Base-by-base conservation (phyloP, 1,140 invertebrate genomes). In the Rhagoletis zephyria region DNA sequence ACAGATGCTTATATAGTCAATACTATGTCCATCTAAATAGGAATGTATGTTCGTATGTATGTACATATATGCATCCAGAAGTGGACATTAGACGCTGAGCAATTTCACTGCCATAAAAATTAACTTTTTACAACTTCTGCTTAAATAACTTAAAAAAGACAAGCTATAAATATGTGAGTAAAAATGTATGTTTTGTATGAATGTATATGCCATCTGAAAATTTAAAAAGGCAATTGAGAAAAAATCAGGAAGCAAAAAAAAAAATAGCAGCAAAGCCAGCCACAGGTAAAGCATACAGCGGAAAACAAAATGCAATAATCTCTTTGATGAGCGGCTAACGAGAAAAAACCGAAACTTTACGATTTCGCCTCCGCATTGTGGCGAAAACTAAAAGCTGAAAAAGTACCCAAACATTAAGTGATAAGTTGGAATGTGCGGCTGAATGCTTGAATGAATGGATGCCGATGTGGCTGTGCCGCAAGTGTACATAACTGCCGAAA, bases 81-180 rank as follows among this genome's bases (percentile, higher is more conserved):
- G 67, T 70, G 42, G 12, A 45, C 10, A 70, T 45, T 70, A 45
- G 42, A 40, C 67, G 67, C 42, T 74, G 40, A 45, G 42, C 42
- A 74, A 74, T 48, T 74, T 74, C 67, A 48, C 16, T n/a, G 12
- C 4, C 67, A 74, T 74, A 48, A 74, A 74, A 74, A 74, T 74
- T n/a, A n/a, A 74, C 67, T 45, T 74, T 74, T 48, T 74, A 74
- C 14, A 16, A 48, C 67, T 74, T 74, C 45, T 45, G 5, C 67
- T 3, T 48, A 74, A 74, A 74, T 45, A 16, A 74, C 67, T n/a
- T 48, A 74, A 74, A 74, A 74, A 4, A 4, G 16, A 45, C 67
- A 74, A 74, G 42, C 67, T 6, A 7, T 74, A 74, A 74, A 48
- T n/a, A 74, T 3, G 40, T 48, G 45, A 16, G 0, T 74, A n/a